Evolutionary conservation across 2,888 invertebrate genomes (phyloP), one percentile per base, ranked within the genome.

Genomic region (Patella depressa): DNA sequence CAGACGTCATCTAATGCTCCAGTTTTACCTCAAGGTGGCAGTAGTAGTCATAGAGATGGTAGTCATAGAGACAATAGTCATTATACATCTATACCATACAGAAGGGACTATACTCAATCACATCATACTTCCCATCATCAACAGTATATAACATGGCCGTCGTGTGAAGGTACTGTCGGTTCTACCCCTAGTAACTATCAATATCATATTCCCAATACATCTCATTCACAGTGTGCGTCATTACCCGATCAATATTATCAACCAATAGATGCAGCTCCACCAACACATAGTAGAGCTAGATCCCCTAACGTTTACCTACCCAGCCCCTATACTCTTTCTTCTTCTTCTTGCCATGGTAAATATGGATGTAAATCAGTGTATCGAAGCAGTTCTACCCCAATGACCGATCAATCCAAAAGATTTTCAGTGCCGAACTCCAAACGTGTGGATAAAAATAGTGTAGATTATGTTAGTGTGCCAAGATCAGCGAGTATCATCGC

Each of bases 111-210:
- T 24, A 24, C 19, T 65, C 19, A 19, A 65, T 65, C 65, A 65
- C 65, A 65, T 19, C 19, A 19, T 12, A 24, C 65, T 14, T 57
- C 74, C 9, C 70, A 75, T 34, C 71, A 71, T 59, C 73, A 75
- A 12, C 45, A 77, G n/a, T 76, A 78, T 1, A 53, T 53, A 7
- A 79, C 80, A 11, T 87, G 87, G 73, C 82, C 86, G 2, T 87
- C 87, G 2, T 87, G 87, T 77, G 83, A 85, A 72, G 84, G 83
- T 34, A 85, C 83, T 3, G 74, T 83, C 3, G 86, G 85, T 19
- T 84, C 85, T 11, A 80, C 82, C 3, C 81, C 79, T 12, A 65
- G 65, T 24, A 24, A 9, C 24, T 65, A 65, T 65, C 65, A 65
- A 24, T 65, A 65, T 65, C 45, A 45, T 45, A 45, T 45, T 45